These are phyloP conservation scores for Ursus arctos DNA, from an alignment of 2,113 vertebrate genomes.

Conservation along the genomic window DNA sequence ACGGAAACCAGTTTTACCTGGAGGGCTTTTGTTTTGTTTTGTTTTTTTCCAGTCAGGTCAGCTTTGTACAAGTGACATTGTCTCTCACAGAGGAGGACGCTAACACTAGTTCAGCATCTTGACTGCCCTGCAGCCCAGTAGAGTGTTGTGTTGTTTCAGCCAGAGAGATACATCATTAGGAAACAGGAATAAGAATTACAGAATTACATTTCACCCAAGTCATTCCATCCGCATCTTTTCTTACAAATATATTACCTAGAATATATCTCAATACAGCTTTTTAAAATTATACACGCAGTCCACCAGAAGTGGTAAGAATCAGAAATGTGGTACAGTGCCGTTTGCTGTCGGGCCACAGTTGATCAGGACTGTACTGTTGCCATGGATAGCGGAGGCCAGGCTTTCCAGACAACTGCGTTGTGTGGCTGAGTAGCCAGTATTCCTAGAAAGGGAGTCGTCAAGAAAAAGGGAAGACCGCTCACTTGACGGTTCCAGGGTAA, in stretches of 20 bases:
- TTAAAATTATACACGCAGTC: neutral
- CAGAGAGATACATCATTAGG: neutral
- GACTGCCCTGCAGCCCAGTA: neutral
- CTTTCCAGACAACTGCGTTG: neutral
- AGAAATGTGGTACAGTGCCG: neutral
- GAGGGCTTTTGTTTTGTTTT: neutral
- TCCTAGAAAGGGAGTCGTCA: neutral
- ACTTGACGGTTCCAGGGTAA: neutral
- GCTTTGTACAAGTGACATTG: neutral
- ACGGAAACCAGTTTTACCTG: neutral
- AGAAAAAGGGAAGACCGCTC: neutral
- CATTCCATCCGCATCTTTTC: constrained; percentile 35
- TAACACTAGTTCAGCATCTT: neutral
- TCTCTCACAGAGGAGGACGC: neutral
- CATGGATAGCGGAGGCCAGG: neutral
- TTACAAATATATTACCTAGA: neutral
- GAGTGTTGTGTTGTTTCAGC: neutral
- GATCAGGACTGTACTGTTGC: neutral
- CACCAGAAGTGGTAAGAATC: neutral
- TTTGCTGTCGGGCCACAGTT: neutral
- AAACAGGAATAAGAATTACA: neutral
- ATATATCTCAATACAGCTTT: neutral
- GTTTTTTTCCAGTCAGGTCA: neutral
- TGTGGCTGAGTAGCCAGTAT: neutral
- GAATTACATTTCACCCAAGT: neutral